Base-by-base conservation (phyloP, 2,113 vertebrate species). In the Pseudonaja textilis region DNA sequence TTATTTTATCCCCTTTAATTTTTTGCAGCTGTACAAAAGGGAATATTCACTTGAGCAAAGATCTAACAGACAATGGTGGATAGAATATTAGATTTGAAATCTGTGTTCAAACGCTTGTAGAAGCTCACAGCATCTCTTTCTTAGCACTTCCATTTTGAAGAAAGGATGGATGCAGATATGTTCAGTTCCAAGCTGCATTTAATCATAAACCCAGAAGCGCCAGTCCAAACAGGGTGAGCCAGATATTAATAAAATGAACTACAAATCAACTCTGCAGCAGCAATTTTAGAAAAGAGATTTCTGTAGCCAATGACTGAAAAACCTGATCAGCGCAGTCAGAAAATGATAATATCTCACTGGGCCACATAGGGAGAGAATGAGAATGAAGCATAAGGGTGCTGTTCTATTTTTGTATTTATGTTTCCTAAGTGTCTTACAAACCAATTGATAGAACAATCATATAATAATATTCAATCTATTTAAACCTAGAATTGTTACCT, bases 171-270 rank as follows among this genome's bases (percentile, higher is more conserved):
- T 39, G 25, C 50, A 25, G 34, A 26, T 16, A 5, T 86, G 12
- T 10, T 81, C 9, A 57, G 69, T 55, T 94, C 45, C 23, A 89
- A 56, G 4, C 85, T 59, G 25, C 90, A 45, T 0, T 92, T 89
- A 6, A 61, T 89, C 56, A 54, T 90, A 11, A 81, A 81, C 6
- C 18, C 47, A n/a, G 64, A 50, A 90, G 56, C 26, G 3, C 22
- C 89, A 18, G 54, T n/a, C 64, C 93, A 81, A 93, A 74, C 1
- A 64, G 85, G 29, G 20, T 91, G 42, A 64, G 11, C 5, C 88
- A 93, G 91, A 93, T 89, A 85, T 91, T 64, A 93, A 23, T 94
- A 0, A 95, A 94, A 93, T 89, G 86, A 92, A 4, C 18, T 89
- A 23, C 0, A 5, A 69, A 90, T 6, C 54, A 85, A 0, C 88